Evolutionary conservation across 2,888 invertebrate species (phyloP), one percentile per base, ranked within the genome.

Genomic region (Patella ulyssiponensis): DNA sequence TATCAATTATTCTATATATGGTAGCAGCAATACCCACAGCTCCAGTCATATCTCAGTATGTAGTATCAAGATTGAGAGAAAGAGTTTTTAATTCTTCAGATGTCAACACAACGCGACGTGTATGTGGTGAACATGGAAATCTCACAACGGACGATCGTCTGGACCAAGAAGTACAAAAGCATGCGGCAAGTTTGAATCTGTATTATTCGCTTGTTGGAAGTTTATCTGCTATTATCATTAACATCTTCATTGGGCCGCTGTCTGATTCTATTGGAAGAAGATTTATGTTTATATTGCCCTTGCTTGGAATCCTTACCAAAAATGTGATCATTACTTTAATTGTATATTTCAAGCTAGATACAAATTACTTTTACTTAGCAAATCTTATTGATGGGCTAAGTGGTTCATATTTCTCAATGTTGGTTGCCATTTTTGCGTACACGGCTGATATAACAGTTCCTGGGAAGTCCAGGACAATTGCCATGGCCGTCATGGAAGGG

Each of bases 351-450:
- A 23, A 64, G 9, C 23, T 64, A 64, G 74, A 77, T 12, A 54
- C 83, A 4, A 74, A 56, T 44, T 83, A 75, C 69, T 79, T 83
- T 51, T 23, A 79, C 0, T 44, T 81, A 12, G 81, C 80, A 1
- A 77, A 79, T 64, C 75, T 79, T 20, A 15, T 84, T 1, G 84
- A 84, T 64, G 85, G 85, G 2, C 73, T 76, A 9, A 79, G 83
- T 1, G 85, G 85, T 9, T 78, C 79, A 33, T 73, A 81, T 7
- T 80, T 78, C 23, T 77, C 73, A 20, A 80, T 80, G 4, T 69
- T 84, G 14, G 77, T 81, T 20, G 76, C 80, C 9, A 69, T 74
- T 0, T 83, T 75, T 58, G 71, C 80, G 0, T 84, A 82, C 58
- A 71, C 80, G 12, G 80, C 83, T n/a, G 85, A 85, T 72, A 77